Base-by-base conservation (phyloP, 1,140 invertebrate species). In the Bombus waltoni region DNA sequence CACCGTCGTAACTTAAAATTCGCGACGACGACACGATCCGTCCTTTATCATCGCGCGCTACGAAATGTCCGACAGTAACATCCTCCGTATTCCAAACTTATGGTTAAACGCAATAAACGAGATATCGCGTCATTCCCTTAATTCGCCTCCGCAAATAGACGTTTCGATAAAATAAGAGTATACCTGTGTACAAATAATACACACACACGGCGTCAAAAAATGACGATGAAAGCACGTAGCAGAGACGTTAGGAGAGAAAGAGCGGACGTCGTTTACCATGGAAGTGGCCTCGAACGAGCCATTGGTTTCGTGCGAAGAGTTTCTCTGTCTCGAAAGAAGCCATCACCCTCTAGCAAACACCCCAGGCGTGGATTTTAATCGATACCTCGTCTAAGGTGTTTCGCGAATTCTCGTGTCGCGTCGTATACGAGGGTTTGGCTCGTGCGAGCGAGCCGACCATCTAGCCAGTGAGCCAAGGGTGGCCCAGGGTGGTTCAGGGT, bases 361-460 rank as follows among this genome's bases (percentile, higher is more conserved):
- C 2, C 10, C 3, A 13, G 38, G 8, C 74, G 22, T n/a, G 25
- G 53, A 77, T 77, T 77, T 77, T 40, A 42, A 65, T 65, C 75
- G 53, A 77, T 62, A 77, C 13, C 3, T 32, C 8, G 11, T 62
- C 25, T 1, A 32, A 32, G 18, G 9, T 42, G 59, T 77, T 77
- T 62, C 75, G 38, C 57, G 28, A 77, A 77, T 62, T 32, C 18
- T 77, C 75, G 53, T 57, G 75, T 77, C 35, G 35, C 35, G 9
- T 38, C 25, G 68, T 6, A 22, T 40, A 40, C 32, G 32, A 11
- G 47, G 32, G 10, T 9, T 3, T 13, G 5, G 57, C 13, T 44
- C 9, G 40, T 22, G 18, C 28, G 28, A 13, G 25, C n/a, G 22
- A 13, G 38, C 59, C 28, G 62, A 35, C 42, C 35, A 32, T 40